Evolutionary conservation across 2,888 invertebrate genomes (phyloP), one percentile per base, ranked within the genome.

Genomic region (Metacarcinus magister): DNA sequence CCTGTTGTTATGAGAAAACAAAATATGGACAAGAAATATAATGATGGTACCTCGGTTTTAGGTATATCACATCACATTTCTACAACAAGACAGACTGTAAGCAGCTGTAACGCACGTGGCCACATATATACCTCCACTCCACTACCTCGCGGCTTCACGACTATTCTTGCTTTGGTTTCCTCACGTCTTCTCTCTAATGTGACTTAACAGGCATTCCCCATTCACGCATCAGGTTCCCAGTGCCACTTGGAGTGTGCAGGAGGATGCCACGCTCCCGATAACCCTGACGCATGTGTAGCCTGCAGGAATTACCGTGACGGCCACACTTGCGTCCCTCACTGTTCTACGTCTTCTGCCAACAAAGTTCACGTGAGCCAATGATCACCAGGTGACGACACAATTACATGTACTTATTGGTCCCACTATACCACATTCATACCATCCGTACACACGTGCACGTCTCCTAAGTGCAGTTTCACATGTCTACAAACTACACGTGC

Each of bases 221-320:
- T 54, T 48, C 32, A 28, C 19, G 13, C 16, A 1, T 1, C 82
- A 95, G 95, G 93, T 48, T 16, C 98, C 13, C 99, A 99, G 97
- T 99, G 99, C 97, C 98, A 99, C 97, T 97, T 98, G 46, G 98
- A 98, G 96, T 99, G 99, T 97, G 97, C 99, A 67, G 99, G 99
- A 82, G 99, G 99, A 48, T 99, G 99, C 97, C 98, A 98, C 67
- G 98, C 98, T 0, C 97, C 98, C 10, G 97, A 98, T 7, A 97
- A 98, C 90, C 97, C 98, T 0, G 97, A 98, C 0, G 97, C 97
- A 97, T 99, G 99, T 97, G 98, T 98, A 95, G 98, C 98, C 23
- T 99, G 99, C 97, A 98, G 98, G 97, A 98, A 99, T 97, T 96
- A 92, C 75, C 89, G 10, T 16, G 8, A 92, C 44, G 91, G 91